These are phyloP conservation scores for Hyla sarda DNA, from an alignment of 2,113 vertebrate genomes.

Conservation along the genomic window DNA sequence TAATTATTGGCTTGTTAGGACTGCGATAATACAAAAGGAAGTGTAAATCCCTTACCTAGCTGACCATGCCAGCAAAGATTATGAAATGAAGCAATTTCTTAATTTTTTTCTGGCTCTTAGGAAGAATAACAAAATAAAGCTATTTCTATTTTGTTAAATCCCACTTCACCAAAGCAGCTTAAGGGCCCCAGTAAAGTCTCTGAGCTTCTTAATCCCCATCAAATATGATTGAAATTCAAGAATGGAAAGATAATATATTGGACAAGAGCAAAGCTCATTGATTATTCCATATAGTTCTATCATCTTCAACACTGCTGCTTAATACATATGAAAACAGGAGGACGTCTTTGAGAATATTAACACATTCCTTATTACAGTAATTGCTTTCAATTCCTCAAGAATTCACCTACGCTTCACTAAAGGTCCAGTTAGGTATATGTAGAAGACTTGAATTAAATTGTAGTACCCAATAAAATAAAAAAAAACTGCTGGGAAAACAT, in stretches of 20 bases:
- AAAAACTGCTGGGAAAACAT: too few species aligned
- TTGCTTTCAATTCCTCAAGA: background rate
- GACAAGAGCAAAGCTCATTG: constrained; percentile 16
- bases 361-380: background rate
- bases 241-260: constrained; percentile 19
- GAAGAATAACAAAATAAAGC: constrained; percentile 60
- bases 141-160: constrained; percentile 58
- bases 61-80: constrained; percentile 48
- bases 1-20: constrained; percentile 33
- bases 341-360: background rate
- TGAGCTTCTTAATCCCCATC: constrained; percentile 61
- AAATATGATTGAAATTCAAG: constrained; percentile 62
- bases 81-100: constrained; percentile 60
- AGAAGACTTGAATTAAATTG: too few species aligned
- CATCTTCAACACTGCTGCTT: background rate
- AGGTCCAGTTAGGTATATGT: background rate
- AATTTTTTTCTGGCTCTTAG: constrained; percentile 61
- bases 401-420: background rate
- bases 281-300: constrained; percentile 9
- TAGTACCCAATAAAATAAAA: too few species aligned
- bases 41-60: background rate
- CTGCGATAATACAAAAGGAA: constrained; percentile 11
- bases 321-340: background rate
- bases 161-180: constrained; percentile 53
- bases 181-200: constrained; percentile 54